Base-by-base conservation (phyloP, 2,113 vertebrate species). In the Lates calcarifer region DNA sequence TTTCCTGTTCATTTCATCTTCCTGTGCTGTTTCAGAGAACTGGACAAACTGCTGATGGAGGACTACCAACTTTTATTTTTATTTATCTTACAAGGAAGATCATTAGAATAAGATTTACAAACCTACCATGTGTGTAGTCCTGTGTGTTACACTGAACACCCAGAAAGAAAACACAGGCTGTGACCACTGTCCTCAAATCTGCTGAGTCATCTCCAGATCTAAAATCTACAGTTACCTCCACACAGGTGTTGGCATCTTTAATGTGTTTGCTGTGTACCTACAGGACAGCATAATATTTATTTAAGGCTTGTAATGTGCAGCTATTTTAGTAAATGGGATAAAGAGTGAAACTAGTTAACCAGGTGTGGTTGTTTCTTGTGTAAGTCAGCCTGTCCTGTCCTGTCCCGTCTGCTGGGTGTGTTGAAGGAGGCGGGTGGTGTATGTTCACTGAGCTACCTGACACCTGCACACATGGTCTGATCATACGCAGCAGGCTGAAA, bases 361-460 rank as follows among this genome's bases (percentile, higher is more conserved):
- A 56, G 87, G 91, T 70, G 76, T 77, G 72, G 71, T 22, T 77
- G 45, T 10, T 55, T 6, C 45, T 43, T 63, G 39, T 67, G 56
- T 47, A 12, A 63, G 29, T 45, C 61, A 22, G 62, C 81, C 66
- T 74, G 85, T 58, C 78, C 24, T 0, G 82, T 81, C 80, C 56
- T 62, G 47, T 66, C 64, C 41, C n/a, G 74, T 49, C 65, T 33
- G n/a, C 55, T 51, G 79, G 81, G 77, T 69, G 86, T 84, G 70
- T 58, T 74, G 4, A 22, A 62, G 56, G 33, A 61, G 35, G 60
- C 7, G 71, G 75, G 74, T 45, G 68, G 60, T 22, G 39, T 56
- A 29, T 45, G 6, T 63, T 74, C 63, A 60, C 28, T 0, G 1
- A 35, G 80, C 74, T 39, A 91, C 62, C 73, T 69, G 90, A 91